Conservation (phyloP, 2,113 vertebrate species). For the Theristicus caerulescens region DNA sequence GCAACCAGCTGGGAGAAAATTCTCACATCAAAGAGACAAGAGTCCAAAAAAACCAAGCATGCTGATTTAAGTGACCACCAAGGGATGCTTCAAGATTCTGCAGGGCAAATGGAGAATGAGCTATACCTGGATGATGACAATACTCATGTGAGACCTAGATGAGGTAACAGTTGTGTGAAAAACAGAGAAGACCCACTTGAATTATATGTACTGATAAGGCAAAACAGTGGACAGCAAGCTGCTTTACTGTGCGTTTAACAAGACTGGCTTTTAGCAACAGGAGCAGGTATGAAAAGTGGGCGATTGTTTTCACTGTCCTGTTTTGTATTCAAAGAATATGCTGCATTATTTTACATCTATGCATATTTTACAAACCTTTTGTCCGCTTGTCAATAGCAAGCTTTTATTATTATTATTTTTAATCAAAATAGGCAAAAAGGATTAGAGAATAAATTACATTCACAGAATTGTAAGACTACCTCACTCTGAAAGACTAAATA, state of each 20-base stretch:
- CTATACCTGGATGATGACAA: not conserved
- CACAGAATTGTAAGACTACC: not conserved
- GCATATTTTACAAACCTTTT: not conserved
- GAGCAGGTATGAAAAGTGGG: not conserved
- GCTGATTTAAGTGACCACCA: not conserved
- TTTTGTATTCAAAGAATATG: not conserved
- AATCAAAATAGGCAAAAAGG: not conserved
- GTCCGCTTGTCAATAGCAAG: not conserved
- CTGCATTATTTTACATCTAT: not conserved
- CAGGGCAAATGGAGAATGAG: not conserved
- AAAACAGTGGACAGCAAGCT: not conserved
- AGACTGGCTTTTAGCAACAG: not conserved
- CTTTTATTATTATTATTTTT: not conserved
- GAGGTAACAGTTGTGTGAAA: not conserved
- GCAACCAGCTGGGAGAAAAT: not conserved
- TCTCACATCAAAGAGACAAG: not conserved
- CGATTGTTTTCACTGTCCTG: not conserved
- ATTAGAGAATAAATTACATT: not conserved
- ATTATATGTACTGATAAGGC: not conserved
- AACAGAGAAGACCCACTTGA: not conserved
- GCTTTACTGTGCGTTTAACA: not conserved
- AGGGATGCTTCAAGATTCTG: not conserved
- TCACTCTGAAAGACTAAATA: not conserved
- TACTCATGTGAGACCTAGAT: not conserved
- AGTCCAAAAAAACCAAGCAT: not conserved